Evolutionary conservation across 1,140 invertebrate genomes (phyloP).

Genomic region (Drosophila virilis): DNA sequence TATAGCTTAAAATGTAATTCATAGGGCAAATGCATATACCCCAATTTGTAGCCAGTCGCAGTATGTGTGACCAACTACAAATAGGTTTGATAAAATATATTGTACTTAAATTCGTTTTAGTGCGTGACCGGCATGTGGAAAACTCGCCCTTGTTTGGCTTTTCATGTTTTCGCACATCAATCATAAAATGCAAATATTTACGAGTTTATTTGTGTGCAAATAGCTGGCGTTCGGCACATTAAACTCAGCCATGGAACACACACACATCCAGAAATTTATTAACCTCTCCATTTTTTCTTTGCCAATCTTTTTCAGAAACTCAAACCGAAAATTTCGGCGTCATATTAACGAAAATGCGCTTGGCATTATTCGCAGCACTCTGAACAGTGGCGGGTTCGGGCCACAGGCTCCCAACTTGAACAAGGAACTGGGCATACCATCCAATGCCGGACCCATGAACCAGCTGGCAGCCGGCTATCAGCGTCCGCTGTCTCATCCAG

Average conservation of each 20-base stretch:
- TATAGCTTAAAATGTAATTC: too few species aligned
- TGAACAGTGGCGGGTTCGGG: constrained; percentile 78
- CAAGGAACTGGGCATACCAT: constrained; percentile 79
- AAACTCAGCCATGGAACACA: constrained; percentile 20
- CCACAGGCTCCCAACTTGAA: constrained; percentile 79
- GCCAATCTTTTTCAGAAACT: constrained; percentile 63
- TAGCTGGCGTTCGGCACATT: constrained; percentile 47
- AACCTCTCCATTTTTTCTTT: constrained; percentile 3
- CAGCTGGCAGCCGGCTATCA: constrained; percentile 79
- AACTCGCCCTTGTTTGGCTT: constrained; percentile 46
- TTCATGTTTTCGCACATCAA: constrained; percentile 67
- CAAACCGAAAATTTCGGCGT: constrained; percentile 77
- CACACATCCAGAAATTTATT: not conserved
- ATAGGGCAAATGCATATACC: too few species aligned
- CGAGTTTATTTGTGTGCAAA: constrained; percentile 79
- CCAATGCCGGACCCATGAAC: constrained; percentile 79
- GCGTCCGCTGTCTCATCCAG: constrained; percentile 78
- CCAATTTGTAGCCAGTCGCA: not conserved
- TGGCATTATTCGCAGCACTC: constrained; percentile 74
- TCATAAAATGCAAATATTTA: constrained; percentile 83
- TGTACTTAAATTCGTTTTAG: constrained; percentile 11
- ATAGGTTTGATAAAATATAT: constrained; percentile 6
- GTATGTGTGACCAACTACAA: not conserved
- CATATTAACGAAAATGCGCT: constrained; percentile 80
- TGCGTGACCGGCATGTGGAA: constrained; percentile 71